Conservation (phyloP, 2,888 invertebrate genomes). For the Pseudococcus viburni region DNA sequence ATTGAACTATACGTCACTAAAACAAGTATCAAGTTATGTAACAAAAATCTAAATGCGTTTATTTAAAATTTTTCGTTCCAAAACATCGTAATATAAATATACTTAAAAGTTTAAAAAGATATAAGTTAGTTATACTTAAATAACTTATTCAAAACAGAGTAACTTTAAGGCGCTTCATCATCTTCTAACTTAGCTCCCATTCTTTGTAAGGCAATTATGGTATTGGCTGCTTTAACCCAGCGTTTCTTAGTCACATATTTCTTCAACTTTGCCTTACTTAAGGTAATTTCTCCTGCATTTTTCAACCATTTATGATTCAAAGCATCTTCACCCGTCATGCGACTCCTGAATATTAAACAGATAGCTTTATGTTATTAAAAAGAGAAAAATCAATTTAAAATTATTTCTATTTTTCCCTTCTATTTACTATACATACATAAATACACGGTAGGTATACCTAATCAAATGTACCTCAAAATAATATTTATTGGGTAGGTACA, state of each 20-base stretch:
- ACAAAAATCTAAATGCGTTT: slow-evolving; percentile 56
- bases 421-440: slow-evolving; percentile 18
- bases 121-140: neutral
- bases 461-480: slow-evolving; percentile 2
- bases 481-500: neutral
- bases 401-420: slow-evolving; percentile 39
- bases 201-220: slow-evolving; percentile 86
- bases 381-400: slow-evolving; percentile 47
- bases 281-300: slow-evolving; percentile 74
- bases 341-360: slow-evolving; percentile 75
- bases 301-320: slow-evolving; percentile 86
- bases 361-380: slow-evolving; percentile 68
- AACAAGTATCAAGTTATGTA: neutral
- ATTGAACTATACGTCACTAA: no score
- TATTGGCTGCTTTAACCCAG: slow-evolving; percentile 92
- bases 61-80: slow-evolving; percentile 23
- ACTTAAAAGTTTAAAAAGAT: slow-evolving; percentile 15
- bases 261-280: slow-evolving; percentile 86
- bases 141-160: slow-evolving; percentile 10
- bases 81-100: slow-evolving; percentile 30
- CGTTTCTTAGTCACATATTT: slow-evolving; percentile 90
- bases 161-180: slow-evolving; percentile 18
- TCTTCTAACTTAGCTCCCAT: slow-evolving; percentile 84
- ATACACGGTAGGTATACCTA: no score
- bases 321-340: slow-evolving; percentile 81